A percentile compares a stretch with the other conserved stretches of the same genome.
These are phyloP conservation scores for Oscheius sp. DNA, from an alignment of 2,888 invertebrate genomes.

Conservation along the genomic window DNA sequence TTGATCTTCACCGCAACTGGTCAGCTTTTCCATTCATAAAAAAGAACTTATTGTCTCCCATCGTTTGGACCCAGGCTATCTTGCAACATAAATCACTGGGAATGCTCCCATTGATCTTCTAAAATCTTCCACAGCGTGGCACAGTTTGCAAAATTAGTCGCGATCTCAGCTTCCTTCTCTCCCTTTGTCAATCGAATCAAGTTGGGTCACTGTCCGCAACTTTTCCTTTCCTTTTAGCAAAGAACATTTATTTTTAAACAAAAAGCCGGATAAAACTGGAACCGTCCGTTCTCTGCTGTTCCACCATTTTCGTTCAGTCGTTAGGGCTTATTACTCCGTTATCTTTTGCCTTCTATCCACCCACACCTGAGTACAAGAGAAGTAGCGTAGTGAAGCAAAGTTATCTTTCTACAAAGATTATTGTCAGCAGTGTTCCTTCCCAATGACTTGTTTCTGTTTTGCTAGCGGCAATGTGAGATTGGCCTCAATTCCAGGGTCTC, in stretches of 20 bases:
- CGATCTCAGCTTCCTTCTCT: neutral
- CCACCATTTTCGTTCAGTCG: neutral
- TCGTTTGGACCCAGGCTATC: no score
- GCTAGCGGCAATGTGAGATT: no score
- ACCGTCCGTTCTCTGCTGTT: neutral
- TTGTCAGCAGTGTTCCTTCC: no score
- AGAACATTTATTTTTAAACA: neutral
- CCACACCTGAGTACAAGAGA: no score
- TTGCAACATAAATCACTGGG: neutral
- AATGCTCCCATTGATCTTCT: neutral
- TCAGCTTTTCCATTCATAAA: no score
- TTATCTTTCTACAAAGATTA: no score
- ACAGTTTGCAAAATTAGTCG: neutral
- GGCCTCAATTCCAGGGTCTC: neutral
- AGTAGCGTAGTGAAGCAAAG: no score
- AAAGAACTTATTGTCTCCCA: no score
- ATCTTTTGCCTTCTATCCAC: neutral
- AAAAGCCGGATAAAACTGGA: neutral
- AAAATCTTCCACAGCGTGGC: neutral
- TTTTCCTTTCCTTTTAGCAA: neutral
- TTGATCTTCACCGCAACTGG: no score
- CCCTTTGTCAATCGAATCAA: neutral
- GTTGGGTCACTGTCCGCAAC: neutral
- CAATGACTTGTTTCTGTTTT: no score
- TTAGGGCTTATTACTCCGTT: slow-evolving; percentile 5